These are phyloP conservation scores for Pandion haliaetus DNA, from an alignment of 2,113 vertebrate species.

Conservation along the genomic window DNA sequence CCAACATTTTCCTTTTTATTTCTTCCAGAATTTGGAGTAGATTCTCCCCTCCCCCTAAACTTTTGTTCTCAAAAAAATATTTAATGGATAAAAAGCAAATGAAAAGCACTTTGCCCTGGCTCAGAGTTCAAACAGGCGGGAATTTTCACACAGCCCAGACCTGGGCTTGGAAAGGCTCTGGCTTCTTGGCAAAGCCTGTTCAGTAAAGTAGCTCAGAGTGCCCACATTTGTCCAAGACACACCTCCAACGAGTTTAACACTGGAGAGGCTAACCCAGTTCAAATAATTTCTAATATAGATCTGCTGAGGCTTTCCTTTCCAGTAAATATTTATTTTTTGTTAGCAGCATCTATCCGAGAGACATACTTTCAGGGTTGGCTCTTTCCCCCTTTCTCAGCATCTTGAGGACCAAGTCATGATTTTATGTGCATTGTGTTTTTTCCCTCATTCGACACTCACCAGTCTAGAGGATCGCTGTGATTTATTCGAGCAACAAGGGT, in stretches of 20 bases:
- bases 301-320: not conserved
- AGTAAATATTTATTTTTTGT: not conserved
- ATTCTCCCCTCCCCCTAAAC: not conserved
- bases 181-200: not conserved
- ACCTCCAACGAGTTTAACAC: not conserved
- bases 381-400: not conserved
- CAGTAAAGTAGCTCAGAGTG: not conserved
- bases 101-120: slow-evolving; percentile 44
- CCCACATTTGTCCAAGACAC: not conserved
- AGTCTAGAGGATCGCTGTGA: not conserved
- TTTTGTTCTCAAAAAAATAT: slow-evolving; percentile 31
- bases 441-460: not conserved
- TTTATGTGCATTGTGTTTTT: not conserved
- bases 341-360: not conserved
- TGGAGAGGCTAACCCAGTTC: not conserved
- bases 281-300: not conserved
- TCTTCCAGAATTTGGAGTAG: slow-evolving; percentile 49
- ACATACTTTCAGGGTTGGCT: not conserved
- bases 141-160: slow-evolving; percentile 35
- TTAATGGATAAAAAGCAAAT: slow-evolving; percentile 37
- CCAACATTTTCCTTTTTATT: slow-evolving; percentile 48
- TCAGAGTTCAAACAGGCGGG: not conserved
- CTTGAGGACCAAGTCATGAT: not conserved
- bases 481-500: not conserved
- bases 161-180: slow-evolving; percentile 18